A percentile compares a stretch with the other conserved stretches of the same genome.
Conservation (phyloP, 2,113 vertebrate species). For the Zosterops pallidus region DNA sequence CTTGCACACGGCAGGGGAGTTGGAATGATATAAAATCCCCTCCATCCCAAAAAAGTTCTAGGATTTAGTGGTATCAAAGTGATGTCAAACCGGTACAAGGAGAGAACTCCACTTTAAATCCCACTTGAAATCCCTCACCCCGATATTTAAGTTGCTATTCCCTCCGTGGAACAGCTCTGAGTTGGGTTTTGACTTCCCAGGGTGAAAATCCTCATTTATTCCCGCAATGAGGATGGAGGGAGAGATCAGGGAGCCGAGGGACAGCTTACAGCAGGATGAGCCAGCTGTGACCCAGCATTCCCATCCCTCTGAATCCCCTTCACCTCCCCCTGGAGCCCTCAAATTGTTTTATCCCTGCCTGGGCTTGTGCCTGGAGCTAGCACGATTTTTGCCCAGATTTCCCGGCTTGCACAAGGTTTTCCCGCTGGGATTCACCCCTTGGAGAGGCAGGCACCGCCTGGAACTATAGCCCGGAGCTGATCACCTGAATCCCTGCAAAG, state of each 20-base stretch:
- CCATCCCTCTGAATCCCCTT: background rate
- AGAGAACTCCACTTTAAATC: background rate
- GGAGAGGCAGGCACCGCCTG: background rate
- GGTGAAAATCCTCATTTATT: background rate
- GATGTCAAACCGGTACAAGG: background rate
- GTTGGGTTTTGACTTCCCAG: background rate
- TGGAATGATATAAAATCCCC: background rate
- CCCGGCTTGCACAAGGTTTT: background rate
- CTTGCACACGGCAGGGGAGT: background rate
- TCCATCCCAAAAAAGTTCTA: background rate
- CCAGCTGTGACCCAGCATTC: background rate
- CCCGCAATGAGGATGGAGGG: background rate
- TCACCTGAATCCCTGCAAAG: background rate
- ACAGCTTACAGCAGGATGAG: background rate
- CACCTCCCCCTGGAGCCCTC: background rate
- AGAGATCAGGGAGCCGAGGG: background rate
- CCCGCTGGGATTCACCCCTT: background rate
- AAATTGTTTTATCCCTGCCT: background rate
- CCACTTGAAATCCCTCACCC: background rate
- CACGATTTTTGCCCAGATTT: background rate
- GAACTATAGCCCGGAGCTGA: background rate
- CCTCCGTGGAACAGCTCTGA: background rate
- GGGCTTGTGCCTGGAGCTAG: background rate
- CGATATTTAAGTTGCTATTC: fast-evolving
- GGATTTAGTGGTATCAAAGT: background rate